Base-by-base conservation (phyloP, 2,797 vertebrate species). In the Myotis planiceps region DNA sequence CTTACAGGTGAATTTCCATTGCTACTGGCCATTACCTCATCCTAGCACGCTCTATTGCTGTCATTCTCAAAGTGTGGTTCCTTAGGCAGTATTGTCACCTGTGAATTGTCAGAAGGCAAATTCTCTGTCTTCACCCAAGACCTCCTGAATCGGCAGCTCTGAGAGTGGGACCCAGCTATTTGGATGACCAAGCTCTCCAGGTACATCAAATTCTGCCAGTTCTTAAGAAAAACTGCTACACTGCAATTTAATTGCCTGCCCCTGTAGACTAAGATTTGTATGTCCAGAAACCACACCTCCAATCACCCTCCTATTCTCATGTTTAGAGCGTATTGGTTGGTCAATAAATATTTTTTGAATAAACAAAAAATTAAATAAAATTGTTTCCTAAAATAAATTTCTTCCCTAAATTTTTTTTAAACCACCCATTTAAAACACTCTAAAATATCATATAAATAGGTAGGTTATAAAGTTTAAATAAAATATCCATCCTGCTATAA, bases 231-330 rank as follows among this genome's bases (percentile, higher is more conserved):
- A 15, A 25, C 4, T 4, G 23, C 19, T 60, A 25, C 21, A 9
- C 15, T 2, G 18, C 13, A 4, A 4, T 51, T 37, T 34, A 16
- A 2, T 60, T 4, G 7, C 2, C 13, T 7, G 74, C 8, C 32
- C 29, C 53, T 60, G 4, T 12, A 74, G 49, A 19, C 12, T 13
- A 21, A 27, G 8, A n/a, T 65, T 32, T 34, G 1, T 8, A 4
- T 5, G 7, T 58, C 32, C 42, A 53, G 25, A n/a, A 63, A 37
- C 10, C 6, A 23, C 6, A 37, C 6, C 14, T 86, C 66, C 8
- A 19, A 3, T 14, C 2, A 2, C 18, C 29, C 51, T 16, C 0
- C 0, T 74, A 0, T 29, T 74, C 18, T 21, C 23, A 3, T 2
- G 19, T 25, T 47, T 32, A 68, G 10, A 2, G 8, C 25, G 18